Evolutionary conservation across 2,888 invertebrate genomes (phyloP).

Genomic region (Dolomedes plantarius): DNA sequence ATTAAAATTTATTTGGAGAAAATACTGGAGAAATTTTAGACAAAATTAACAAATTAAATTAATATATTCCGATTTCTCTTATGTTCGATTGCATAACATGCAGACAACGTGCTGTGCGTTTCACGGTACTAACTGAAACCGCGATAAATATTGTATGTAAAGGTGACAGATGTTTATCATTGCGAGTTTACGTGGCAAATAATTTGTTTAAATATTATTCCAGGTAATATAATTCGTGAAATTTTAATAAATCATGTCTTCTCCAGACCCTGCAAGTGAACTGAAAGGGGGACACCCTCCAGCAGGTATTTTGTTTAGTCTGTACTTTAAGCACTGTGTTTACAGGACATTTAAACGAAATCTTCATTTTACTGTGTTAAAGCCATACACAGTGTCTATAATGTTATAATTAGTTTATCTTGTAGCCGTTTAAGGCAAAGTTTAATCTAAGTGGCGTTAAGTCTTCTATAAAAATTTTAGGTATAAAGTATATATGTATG

Average conservation of each 20-base stretch:
- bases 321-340: conserved; percentile 24
- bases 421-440: neutral
- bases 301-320: conserved; percentile 82
- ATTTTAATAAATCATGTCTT: conserved; percentile 77
- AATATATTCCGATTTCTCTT: too few relatives aligned
- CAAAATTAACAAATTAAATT: too few relatives aligned
- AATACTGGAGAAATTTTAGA: too few relatives aligned
- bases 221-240: neutral
- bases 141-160: conserved; percentile 29
- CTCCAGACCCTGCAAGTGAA: conserved; percentile 82
- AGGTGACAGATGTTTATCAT: conserved; percentile 57
- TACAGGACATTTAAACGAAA: too few relatives aligned
- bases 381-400: neutral
- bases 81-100: too few relatives aligned
- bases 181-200: conserved; percentile 49
- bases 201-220: neutral
- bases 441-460: too few relatives aligned
- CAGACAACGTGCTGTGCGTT: too few relatives aligned
- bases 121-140: too few relatives aligned
- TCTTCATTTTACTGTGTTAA: too few relatives aligned
- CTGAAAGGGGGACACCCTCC: conserved; percentile 92
- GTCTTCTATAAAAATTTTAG: too few relatives aligned
- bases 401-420: neutral
- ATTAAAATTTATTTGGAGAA: too few relatives aligned
- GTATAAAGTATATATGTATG: too few relatives aligned